Percentiles rank a stretch among this genome's conserved stretches.
phyloP scores from a whole-genome alignment of 53 echinoderm and acorn worm genomes.

The Astropecten irregularis region DNA sequence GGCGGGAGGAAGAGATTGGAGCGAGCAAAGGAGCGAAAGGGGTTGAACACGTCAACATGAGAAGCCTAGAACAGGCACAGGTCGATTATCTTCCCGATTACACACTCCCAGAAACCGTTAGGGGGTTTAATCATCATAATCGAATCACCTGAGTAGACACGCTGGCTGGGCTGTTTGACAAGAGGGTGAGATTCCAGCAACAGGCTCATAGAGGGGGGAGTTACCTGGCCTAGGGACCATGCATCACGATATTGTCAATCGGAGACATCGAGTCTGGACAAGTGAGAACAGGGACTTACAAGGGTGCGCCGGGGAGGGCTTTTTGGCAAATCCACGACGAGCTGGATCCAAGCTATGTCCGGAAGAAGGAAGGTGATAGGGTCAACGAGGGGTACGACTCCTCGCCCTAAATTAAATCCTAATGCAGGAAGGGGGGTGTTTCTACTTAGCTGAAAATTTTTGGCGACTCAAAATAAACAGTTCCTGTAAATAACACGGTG shows the following conservation, averaged over 20 bases:
- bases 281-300: background rate
- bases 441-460: no score
- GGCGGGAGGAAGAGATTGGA: background rate
- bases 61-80: background rate
- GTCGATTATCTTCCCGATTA: background rate
- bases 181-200: background rate
- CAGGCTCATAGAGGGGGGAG: constrained; percentile 8
- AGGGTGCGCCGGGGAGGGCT: background rate
- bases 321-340: background rate
- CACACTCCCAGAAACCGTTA: background rate
- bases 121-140: constrained; percentile 37
- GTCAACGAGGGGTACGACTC: no score
- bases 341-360: background rate
- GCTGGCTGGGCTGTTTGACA: constrained; percentile 21
- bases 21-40: background rate
- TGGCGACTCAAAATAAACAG: no score
- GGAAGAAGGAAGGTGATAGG: no score
- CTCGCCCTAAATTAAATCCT: no score
- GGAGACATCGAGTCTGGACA: constrained; percentile 35
- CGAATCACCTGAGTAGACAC: constrained; percentile 43
- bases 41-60: no score
- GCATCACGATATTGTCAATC: constrained; percentile 32
- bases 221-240: background rate
- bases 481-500: no score
- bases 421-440: no score